Conservation (phyloP, 2,888 invertebrate species). For the Scotopteryx bipunctaria region DNA sequence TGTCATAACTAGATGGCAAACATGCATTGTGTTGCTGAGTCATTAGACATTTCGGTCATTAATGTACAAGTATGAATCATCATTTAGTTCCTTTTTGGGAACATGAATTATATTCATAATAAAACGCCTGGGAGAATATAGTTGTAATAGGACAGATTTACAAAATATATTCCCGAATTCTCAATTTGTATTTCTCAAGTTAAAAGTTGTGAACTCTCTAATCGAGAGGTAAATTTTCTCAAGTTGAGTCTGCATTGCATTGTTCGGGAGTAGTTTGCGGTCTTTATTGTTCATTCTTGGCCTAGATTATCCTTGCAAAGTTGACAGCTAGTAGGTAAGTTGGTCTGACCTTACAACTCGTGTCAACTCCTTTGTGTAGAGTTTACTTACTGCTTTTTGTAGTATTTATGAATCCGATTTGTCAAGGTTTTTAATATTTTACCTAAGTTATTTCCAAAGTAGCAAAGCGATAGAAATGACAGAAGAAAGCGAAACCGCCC, state of each 20-base stretch:
- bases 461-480: conserved; percentile 39
- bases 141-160: not conserved
- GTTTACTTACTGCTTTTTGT: not conserved
- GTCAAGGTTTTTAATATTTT: not conserved
- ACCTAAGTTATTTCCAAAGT: conserved; percentile 9
- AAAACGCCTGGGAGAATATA: not conserved
- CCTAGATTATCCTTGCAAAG: conserved; percentile 29
- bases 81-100: conserved; percentile 9
- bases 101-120: not conserved
- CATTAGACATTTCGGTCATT: conserved; percentile 26
- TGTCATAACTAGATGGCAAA: conserved; percentile 46
- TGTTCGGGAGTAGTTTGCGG: conserved; percentile 35
- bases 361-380: no score
- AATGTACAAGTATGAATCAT: conserved; percentile 16
- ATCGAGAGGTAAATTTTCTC: conserved; percentile 33
- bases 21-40: conserved; percentile 37
- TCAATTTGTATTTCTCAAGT: conserved; percentile 12
- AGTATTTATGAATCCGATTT: not conserved
- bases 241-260: conserved; percentile 25
- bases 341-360: not conserved
- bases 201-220: conserved; percentile 27
- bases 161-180: conserved; percentile 4
- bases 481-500: conserved; percentile 58
- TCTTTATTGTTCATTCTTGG: conserved; percentile 35
- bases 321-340: conserved; percentile 8